Evolutionary conservation across 2,888 invertebrate genomes (phyloP).

Genomic region (Rhamphomyia laevipes): DNA sequence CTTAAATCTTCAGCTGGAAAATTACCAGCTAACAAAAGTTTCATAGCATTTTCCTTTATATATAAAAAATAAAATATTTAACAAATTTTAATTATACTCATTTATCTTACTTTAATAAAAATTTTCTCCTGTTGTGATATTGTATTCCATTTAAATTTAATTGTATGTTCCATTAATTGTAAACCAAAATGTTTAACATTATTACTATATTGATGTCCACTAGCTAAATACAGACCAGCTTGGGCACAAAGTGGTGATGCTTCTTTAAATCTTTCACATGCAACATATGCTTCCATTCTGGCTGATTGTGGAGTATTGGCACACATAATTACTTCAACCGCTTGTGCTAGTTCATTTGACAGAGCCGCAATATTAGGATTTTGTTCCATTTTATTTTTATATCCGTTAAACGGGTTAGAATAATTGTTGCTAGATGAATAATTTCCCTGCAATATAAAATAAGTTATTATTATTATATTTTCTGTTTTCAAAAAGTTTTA

Average conservation of each 20-base stretch:
- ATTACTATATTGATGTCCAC: constrained; percentile 60
- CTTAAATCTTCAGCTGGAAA: constrained; percentile 56
- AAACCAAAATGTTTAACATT: constrained; percentile 83
- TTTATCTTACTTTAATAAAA: constrained; percentile 57
- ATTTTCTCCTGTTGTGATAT: constrained; percentile 78
- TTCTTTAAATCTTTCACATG: constrained; percentile 54
- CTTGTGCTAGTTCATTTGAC: constrained; percentile 66
- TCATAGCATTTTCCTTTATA: constrained; percentile 72
- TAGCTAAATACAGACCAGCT: constrained; percentile 70
- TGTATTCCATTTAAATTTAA: constrained; percentile 86
- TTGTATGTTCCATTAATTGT: constrained; percentile 84
- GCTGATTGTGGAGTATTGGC: constrained; percentile 64
- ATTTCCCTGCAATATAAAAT: no score
- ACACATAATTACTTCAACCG: constrained; percentile 73
- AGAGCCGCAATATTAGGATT: constrained; percentile 30
- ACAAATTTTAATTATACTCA: background rate
- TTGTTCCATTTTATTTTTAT: constrained; percentile 26
- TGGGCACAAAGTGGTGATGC: constrained; percentile 80
- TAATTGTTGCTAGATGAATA: background rate
- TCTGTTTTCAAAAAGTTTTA: no score
- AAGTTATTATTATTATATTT: no score
- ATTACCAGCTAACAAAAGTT: constrained; percentile 63
- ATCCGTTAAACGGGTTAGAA: background rate
- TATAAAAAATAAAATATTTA: background rate
- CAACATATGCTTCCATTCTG: constrained; percentile 70